Evolutionary conservation across 2,113 vertebrate genomes (phyloP).

Genomic region (Burhinus bistriatus): DNA sequence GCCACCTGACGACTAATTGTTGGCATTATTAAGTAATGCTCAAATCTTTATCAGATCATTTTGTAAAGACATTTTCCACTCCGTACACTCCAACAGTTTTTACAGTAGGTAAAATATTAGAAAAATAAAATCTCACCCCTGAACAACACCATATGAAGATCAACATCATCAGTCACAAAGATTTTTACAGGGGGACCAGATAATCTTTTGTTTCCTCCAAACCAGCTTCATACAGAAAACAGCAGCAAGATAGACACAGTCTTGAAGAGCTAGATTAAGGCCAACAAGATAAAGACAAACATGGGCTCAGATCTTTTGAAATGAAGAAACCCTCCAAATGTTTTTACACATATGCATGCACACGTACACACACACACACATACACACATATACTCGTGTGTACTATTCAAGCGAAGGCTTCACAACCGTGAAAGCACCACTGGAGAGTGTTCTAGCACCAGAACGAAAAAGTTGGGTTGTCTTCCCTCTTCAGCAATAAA

Average conservation of each 20-base stretch:
- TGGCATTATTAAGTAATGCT: not conserved
- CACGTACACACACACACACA: not conserved
- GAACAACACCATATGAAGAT: conserved; percentile 46
- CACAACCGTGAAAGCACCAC: conserved; percentile 29
- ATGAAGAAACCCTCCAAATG: conserved; percentile 28
- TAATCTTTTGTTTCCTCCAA: conserved; percentile 28
- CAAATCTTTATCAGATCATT: not conserved
- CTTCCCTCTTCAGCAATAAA: conserved; percentile 6
- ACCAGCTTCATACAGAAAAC: conserved; percentile 34
- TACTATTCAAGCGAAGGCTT: conserved; percentile 7
- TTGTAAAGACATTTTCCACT: not conserved
- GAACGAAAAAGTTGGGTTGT: not conserved
- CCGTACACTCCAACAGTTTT: not conserved
- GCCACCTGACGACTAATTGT: not conserved
- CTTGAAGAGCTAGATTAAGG: conserved; percentile 51
- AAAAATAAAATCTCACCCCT: conserved; percentile 76
- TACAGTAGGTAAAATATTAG: conserved; percentile 58
- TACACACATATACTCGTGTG: not conserved
- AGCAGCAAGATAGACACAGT: conserved; percentile 35
- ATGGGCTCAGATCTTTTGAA: not conserved
- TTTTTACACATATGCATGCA: not conserved
- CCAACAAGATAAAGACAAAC: conserved; percentile 27
- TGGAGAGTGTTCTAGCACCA: conserved; percentile 65
- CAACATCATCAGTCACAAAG: not conserved
- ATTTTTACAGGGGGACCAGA: not conserved